These are phyloP conservation scores for Typhlichthys eigenmanni DNA, from an alignment of 2,797 vertebrate genomes.

Conservation along the genomic window DNA sequence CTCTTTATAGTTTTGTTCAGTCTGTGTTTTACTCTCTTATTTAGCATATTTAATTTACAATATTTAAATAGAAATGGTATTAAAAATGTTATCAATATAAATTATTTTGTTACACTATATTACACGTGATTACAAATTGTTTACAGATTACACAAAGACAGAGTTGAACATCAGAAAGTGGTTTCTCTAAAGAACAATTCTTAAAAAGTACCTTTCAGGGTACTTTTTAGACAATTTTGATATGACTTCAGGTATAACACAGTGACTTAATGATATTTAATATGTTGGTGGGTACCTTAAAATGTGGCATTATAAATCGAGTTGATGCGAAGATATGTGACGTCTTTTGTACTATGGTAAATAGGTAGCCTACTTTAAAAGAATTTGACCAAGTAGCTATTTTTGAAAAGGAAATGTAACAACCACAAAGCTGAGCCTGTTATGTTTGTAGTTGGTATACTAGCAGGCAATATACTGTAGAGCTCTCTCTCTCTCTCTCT, in stretches of 20 bases:
- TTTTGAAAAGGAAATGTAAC: too few species aligned
- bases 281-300: too few species aligned
- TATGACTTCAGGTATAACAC: too few species aligned
- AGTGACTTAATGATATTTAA: too few species aligned
- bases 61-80: conserved; percentile 38
- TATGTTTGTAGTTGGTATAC: conserved; percentile 4
- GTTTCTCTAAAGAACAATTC: conserved; percentile 49
- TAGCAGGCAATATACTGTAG: neutral
- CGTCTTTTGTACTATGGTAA: too few species aligned
- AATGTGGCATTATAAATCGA: too few species aligned
- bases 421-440: neutral
- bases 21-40: conserved; percentile 3
- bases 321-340: too few species aligned
- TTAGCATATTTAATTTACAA: conserved; percentile 13
- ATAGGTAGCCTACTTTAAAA: too few species aligned
- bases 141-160: neutral
- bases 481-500: conserved; percentile 2
- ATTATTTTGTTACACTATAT: conserved; percentile 11
- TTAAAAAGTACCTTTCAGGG: conserved; percentile 45
- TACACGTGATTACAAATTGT: conserved; percentile 10
- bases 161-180: conserved; percentile 30
- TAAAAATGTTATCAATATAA: conserved; percentile 5
- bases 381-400: too few species aligned
- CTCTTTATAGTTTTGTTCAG: too few species aligned
- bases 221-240: too few species aligned